phyloP scores from a whole-genome alignment of 2,797 vertebrate genomes.

The Gastrophryne carolinensis region DNA sequence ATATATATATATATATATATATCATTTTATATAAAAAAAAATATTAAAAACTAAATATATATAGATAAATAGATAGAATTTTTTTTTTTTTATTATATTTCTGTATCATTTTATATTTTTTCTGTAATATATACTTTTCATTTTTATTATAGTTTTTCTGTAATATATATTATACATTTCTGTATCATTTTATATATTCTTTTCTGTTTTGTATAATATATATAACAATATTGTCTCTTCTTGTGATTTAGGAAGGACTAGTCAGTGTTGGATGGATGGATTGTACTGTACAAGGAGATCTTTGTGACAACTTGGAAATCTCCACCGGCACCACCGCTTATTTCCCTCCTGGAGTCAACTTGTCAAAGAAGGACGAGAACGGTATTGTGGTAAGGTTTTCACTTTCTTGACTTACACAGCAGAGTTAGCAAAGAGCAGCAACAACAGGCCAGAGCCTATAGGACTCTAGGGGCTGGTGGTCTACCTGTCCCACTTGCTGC shows the following conservation, averaged over 20 bases:
- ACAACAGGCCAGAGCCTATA: too few relatives aligned
- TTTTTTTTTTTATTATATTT: background rate
- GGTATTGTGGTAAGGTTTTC: constrained; percentile 77
- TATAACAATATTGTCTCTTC: background rate
- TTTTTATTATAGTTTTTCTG: background rate
- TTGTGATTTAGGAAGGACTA: constrained; percentile 80
- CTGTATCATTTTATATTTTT: background rate
- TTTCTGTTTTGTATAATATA: too few relatives aligned
- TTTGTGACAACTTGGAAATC: constrained; percentile 88
- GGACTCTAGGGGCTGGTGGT: too few relatives aligned
- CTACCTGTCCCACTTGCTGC: too few relatives aligned
- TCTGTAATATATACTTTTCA: background rate
- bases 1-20: too few relatives aligned
- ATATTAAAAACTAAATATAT: too few relatives aligned
- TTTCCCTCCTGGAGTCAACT: constrained; percentile 88
- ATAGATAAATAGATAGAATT: too few relatives aligned
- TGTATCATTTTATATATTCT: background rate
- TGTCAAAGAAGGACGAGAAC: constrained; percentile 75
- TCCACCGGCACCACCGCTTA: constrained; percentile 81
- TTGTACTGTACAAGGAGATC: constrained; percentile 79
- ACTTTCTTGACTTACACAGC: background rate
- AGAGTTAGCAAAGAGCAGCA: too few relatives aligned
- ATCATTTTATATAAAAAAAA: too few relatives aligned
- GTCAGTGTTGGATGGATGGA: constrained; percentile 94
- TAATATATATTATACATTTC: background rate